These are phyloP conservation scores for Axis porcinus DNA, from an alignment of 2,113 vertebrate species.

Conservation along the genomic window DNA sequence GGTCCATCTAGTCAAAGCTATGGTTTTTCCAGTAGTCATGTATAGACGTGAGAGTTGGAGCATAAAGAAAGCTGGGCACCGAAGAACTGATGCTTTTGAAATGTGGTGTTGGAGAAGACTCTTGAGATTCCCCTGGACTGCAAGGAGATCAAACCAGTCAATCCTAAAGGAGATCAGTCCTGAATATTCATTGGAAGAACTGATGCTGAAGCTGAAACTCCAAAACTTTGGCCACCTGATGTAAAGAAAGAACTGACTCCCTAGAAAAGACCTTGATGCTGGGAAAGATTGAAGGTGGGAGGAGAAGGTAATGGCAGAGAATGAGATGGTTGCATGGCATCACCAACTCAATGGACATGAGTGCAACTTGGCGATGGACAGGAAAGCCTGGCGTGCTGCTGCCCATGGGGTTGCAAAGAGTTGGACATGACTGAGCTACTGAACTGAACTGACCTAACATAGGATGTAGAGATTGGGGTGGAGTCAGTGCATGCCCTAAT, in stretches of 20 bases:
- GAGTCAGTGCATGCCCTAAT: not conserved
- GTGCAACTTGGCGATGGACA: not conserved
- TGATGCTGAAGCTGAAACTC: not conserved
- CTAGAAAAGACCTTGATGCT: not conserved
- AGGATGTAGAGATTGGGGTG: not conserved
- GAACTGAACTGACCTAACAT: not conserved
- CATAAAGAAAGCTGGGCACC: not conserved
- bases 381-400: not conserved
- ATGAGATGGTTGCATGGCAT: not conserved
- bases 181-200: not conserved
- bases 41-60: not conserved
- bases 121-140: not conserved
- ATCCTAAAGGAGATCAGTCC: not conserved
- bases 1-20: not conserved
- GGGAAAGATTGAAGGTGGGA: not conserved
- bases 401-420: not conserved
- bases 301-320: not conserved
- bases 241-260: not conserved
- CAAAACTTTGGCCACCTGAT: not conserved
- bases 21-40: not conserved
- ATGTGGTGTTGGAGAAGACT: not conserved
- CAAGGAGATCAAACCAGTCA: not conserved
- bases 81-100: not conserved
- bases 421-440: not conserved
- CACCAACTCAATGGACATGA: not conserved